Base-by-base conservation (phyloP, 2,113 vertebrate genomes). In the Podilymbus podiceps region DNA sequence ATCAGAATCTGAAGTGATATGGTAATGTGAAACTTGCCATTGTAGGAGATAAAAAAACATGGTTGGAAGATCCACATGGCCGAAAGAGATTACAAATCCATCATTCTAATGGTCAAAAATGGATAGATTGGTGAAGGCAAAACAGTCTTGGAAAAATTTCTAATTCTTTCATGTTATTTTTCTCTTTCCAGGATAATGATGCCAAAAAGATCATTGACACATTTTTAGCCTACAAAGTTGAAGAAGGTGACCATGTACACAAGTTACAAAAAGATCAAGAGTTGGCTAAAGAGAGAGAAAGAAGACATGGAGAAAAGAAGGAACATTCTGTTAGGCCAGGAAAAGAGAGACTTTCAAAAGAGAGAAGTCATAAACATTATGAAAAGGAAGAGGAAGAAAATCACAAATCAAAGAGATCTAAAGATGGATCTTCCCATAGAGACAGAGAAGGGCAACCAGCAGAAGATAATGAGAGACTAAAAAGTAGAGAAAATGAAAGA, bases 251-350 rank as follows among this genome's bases (percentile, higher is more conserved):
- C 73, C 72, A 4, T n/a, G 88, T 73, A 7, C 91, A 76, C n/a
- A 94, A 38, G 44, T 96, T 85, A n/a, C 85, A 95, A 59, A 97
- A 83, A 67, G 96, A 98, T 18, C 44, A 87, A 46, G 96, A 96
- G 12, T 3, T 94, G 22, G 88, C 89, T 46, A 96, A 86, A 62
- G 97, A 98, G 50, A 53, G 79, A 81, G 98, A 97, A 33, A 97
- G 81, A 90, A 96, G 84, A 72, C 93, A 92, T 15, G 91, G 35
- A 74, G 97, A 97, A 19, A 98, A 80, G 86, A 95, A 95, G 62
- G 97, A 97, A 49, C n/a, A 67, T 73, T 88, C 62, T 58, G 8
- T 62, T 44, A 72, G 59, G 21, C 92, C 97, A 40, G 97, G 76
- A 82, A 97, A 94, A 66, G 97, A 98, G 27, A 96, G 50, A 9